Base-by-base conservation (phyloP, 1,140 invertebrate genomes). In the Hestina assimilis region DNA sequence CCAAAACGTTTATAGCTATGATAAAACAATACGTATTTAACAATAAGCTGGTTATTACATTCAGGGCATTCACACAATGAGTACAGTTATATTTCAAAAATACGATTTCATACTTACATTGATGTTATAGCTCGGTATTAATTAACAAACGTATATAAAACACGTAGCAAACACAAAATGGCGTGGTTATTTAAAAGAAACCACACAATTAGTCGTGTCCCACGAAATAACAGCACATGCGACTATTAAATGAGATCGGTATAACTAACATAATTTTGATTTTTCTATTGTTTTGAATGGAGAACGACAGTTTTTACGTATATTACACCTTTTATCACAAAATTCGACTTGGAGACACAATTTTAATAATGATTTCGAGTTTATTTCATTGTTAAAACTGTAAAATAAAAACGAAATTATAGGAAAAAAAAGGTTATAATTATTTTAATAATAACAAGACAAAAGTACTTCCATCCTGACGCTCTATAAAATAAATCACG, bases 201-300 rank as follows among this genome's bases (percentile, higher is more conserved):
- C 61, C 56, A 68, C 72, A 71, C 69, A 79, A 75, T 75, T 70
- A 70, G n/a, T 52, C 14, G 33, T 56, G 60, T 73, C 69, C 66
- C 68, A 64, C 59, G 59, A 70, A 79, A 79, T 78, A 80, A 77
- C 69, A 72, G 72, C 75, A 80, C 77, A 80, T 78, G 79, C 69
- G 47, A 80, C 61, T 74, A 68, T 72, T 69, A 78, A 78, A 58
- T 68, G 62, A 66, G 53, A 54, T 56, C 63, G 61, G 67, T 72
- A 72, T 59, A 43, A 56, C 56, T 72, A 65, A 63, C 64, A 63
- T 72, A 72, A 73, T 72, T 77, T 69, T 67, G 61, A 61, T 61
- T 59, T 51, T 50, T 4, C 14, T 57, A 59, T 58, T 65, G 52
- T 79, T 69, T 54, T 79, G 76, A 79, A 66, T 76, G 56, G 65